Conservation (phyloP, 2,888 invertebrate genomes). For the Clistopyga incitator region DNA sequence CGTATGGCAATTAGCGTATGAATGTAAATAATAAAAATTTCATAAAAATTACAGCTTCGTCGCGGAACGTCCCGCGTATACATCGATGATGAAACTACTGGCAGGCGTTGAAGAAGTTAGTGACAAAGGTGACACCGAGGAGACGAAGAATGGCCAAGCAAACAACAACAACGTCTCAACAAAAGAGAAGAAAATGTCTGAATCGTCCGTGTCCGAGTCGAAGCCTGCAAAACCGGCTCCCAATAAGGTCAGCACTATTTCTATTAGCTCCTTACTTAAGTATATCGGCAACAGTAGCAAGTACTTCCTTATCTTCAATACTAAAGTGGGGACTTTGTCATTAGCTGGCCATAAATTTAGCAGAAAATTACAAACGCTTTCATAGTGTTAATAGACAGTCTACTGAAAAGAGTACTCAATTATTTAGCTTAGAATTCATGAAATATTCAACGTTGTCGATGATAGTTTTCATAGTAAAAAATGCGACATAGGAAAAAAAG, state of each 20-base stretch:
- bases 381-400: no score
- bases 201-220: constrained; percentile 71
- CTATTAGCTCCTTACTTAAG: not conserved
- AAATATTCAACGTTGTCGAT: no score
- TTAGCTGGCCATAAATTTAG: not conserved
- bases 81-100: constrained; percentile 83
- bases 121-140: constrained; percentile 68
- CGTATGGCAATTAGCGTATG: no score
- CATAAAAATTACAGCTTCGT: constrained; percentile 41
- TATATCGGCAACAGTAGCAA: not conserved
- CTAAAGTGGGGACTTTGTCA: not conserved
- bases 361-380: no score
- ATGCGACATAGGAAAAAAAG: no score
- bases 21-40: not conserved
- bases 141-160: constrained; percentile 67
- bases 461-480: no score
- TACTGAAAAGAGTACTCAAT: not conserved
- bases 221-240: constrained; percentile 72
- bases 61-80: constrained; percentile 36
- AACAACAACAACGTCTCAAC: constrained; percentile 68
- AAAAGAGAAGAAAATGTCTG: constrained; percentile 71
- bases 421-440: not conserved
- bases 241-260: constrained; percentile 74
- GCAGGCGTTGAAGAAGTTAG: constrained; percentile 80
- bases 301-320: not conserved